Evolutionary conservation across 1,140 invertebrate genomes (phyloP).

Genomic region (Dreissena rostriformis): DNA sequence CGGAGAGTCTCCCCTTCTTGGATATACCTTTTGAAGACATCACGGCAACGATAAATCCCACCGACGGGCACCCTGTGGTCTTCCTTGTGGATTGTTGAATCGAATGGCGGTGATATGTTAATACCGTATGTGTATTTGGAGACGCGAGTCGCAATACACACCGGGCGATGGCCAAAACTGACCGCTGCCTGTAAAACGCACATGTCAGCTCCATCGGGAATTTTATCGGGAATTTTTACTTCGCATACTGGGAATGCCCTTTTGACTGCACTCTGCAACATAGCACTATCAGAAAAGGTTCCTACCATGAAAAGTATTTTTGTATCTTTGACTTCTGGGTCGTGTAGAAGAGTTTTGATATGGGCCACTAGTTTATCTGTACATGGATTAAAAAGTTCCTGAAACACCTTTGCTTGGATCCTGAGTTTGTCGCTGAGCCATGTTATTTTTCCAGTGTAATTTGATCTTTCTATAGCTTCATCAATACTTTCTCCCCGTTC

Average conservation of each 20-base stretch:
- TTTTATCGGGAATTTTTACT: conserved; percentile 45
- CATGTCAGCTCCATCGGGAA: conserved; percentile 35
- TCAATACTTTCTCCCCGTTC: conserved; percentile 18
- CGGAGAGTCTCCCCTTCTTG: conserved; percentile 23
- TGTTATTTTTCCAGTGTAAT: conserved; percentile 37
- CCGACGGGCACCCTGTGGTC: conserved; percentile 42
- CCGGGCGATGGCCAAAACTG: conserved; percentile 52
- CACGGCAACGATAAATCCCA: conserved; percentile 33
- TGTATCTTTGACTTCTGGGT: conserved; percentile 35
- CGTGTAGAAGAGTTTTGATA: conserved; percentile 35
- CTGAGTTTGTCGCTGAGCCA: conserved; percentile 51
- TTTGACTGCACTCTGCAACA: conserved; percentile 46
- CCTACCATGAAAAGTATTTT: conserved; percentile 55
- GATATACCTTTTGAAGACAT: conserved; percentile 53
- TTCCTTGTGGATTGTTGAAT: conserved; percentile 33
- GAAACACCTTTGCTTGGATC: conserved; percentile 38
- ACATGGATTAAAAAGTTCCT: conserved; percentile 43
- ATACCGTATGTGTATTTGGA: conserved; percentile 56
- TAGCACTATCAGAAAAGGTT: conserved; percentile 50
- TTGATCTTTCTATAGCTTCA: conserved; percentile 38
- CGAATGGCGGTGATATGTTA: conserved; percentile 48
- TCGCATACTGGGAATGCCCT: conserved; percentile 30
- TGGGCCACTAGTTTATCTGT: conserved; percentile 47
- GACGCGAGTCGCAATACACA: conserved; percentile 26
- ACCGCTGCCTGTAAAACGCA: conserved; percentile 52